A percentile compares a stretch with the other conserved stretches of the same genome.
These are phyloP conservation scores for Lordiphosa mommai DNA, from an alignment of 1,140 invertebrate genomes.

Conservation along the genomic window DNA sequence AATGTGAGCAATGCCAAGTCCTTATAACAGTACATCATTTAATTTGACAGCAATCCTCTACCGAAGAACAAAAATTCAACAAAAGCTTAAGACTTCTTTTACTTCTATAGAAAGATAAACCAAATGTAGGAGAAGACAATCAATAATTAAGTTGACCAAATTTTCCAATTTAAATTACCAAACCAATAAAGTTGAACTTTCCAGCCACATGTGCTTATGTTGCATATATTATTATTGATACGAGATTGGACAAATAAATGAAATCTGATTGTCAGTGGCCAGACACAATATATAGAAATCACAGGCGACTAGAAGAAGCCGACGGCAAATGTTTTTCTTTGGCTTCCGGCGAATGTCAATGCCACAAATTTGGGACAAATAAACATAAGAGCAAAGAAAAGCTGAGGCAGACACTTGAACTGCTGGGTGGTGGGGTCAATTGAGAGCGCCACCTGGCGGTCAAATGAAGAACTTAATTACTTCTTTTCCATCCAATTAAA, in stretches of 20 bases:
- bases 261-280: conserved; percentile 43
- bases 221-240: conserved; percentile 24
- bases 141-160: too few species aligned
- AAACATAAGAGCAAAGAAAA: conserved; percentile 13
- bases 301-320: conserved; percentile 53
- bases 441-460: conserved; percentile 41
- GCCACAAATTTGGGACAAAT: conserved; percentile 64
- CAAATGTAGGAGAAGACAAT: too few species aligned
- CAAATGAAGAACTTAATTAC: conserved; percentile 64
- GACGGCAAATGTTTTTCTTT: conserved; percentile 69
- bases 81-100: too few species aligned
- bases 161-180: too few species aligned
- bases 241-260: conserved; percentile 25
- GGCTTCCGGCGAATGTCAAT: conserved; percentile 73
- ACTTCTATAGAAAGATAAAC: too few species aligned
- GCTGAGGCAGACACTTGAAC: conserved; percentile 3
- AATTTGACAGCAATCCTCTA: too few species aligned
- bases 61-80: too few species aligned
- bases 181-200: too few species aligned
- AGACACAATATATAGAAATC: conserved; percentile 29
- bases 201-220: too few species aligned
- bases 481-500: conserved; percentile 68
- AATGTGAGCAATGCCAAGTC: too few species aligned
- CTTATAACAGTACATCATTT: too few species aligned
- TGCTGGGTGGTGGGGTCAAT: conserved; percentile 16